Evolutionary conservation across 1,140 invertebrate genomes (phyloP), one percentile per base, ranked within the genome.

Genomic region (silkworm (Bombyx mori)): DNA sequence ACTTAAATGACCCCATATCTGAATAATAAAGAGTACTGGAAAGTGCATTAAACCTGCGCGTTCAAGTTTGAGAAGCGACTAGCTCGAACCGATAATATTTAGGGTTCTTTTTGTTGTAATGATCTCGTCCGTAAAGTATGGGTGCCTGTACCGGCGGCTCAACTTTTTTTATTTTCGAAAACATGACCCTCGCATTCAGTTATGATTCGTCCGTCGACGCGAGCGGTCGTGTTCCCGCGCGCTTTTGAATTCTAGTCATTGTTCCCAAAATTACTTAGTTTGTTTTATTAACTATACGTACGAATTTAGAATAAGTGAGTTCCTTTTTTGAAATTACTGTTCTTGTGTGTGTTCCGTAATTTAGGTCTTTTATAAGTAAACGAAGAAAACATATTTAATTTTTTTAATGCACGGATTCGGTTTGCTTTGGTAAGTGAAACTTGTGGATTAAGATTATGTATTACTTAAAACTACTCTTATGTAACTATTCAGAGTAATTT

Each of bases 41-140:
- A 35, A 35, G 26, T 35, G 26, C 26, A 35, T 35, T 35, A 35
- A 35, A 35, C 26, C 4, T 35, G 4, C 26, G 26, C 26, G 26
- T 35, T 5, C 26, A 35, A 62, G 62, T 82, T 79, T 84, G 77
- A 68, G 76, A 81, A 79, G 60, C 73, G 54, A 49, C 48, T 51
- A 60, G 70, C 68, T 58, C 58, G 58, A 57, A 63, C 52, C 72
- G 67, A 77, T 81, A 79, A 82, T 82, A 82, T 83, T 82, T 84
- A 82, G 83, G 83, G 78, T 79, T 73, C 78, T 86, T 83, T 86
- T 86, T 86, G 82, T 85, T 80, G 75, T 75, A 82, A 70, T 77
- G 80, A 84, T 86, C 83, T 86, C 83, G 72, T 65, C 73, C 71
- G 79, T 81, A 83, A 83, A 79, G 79, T 83, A 84, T 82, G 75